phyloP scores from a whole-genome alignment of 2,888 invertebrate genomes.

The Plebejus argus region DNA sequence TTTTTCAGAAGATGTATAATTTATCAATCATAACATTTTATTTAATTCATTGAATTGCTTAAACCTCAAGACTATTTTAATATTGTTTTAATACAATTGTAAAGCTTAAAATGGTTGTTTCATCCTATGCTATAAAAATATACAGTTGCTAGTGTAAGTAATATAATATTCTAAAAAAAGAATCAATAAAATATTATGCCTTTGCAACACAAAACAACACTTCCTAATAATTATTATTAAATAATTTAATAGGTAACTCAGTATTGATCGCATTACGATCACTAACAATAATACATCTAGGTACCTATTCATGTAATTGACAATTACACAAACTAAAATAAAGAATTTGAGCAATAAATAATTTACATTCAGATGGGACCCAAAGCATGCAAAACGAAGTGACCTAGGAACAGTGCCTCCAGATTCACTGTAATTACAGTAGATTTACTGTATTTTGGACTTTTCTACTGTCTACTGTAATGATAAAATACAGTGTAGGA shows the following conservation, averaged over 20 bases:
- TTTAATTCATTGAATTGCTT: not conserved
- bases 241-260: conserved; percentile 58
- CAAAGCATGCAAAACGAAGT: conserved; percentile 58
- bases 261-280: conserved; percentile 43
- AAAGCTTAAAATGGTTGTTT: not conserved
- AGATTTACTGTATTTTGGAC: no score
- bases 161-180: not conserved
- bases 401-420: conserved; percentile 72
- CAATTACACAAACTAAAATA: conserved; percentile 9
- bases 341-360: conserved; percentile 43
- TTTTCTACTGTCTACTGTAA: no score
- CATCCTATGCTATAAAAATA: conserved; percentile 9
- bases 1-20: not conserved
- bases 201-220: conserved; percentile 69
- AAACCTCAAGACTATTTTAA: not conserved
- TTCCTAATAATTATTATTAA: conserved; percentile 57
- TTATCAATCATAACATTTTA: not conserved
- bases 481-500: no score
- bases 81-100: not conserved
- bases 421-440: no score
- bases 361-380: conserved; percentile 39
- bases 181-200: conserved; percentile 43
- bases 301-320: not conserved
- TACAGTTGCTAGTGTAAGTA: conserved; percentile 7
- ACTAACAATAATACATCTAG: conserved; percentile 9